phyloP scores from a whole-genome alignment of 2,888 invertebrate genomes.

The Thumatha senex region DNA sequence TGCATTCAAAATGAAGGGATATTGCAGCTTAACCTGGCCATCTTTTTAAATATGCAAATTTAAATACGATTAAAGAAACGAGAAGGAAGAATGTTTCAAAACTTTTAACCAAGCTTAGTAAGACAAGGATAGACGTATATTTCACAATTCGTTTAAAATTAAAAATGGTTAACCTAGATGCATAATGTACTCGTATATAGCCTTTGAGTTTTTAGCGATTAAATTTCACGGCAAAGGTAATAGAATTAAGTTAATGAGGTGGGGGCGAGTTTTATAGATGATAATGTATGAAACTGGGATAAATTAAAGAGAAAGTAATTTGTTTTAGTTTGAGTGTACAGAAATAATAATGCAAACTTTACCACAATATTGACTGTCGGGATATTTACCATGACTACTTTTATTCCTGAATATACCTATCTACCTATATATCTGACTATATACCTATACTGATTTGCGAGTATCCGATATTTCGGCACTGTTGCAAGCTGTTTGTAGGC shows the following conservation, averaged over 20 bases:
- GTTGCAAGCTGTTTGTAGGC: too few relatives aligned
- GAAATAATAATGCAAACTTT: too few relatives aligned
- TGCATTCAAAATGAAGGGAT: conserved; percentile 61
- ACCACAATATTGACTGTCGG: too few relatives aligned
- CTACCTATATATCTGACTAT: too few relatives aligned
- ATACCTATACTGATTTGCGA: too few relatives aligned
- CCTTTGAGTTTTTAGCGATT: conserved; percentile 39
- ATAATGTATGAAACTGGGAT: background rate
- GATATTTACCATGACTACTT: too few relatives aligned
- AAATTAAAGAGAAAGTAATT: background rate
- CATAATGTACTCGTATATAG: conserved; percentile 46
- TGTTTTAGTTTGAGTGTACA: too few relatives aligned
- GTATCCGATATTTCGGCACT: too few relatives aligned
- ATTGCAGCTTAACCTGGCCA: conserved; percentile 49
- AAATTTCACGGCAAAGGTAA: conserved; percentile 25
- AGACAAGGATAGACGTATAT: conserved; percentile 31
- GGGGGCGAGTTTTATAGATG: background rate
- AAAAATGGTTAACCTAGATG: conserved; percentile 47
- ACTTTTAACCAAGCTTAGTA: conserved; percentile 17
- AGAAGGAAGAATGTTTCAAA: conserved; percentile 31
- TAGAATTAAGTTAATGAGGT: conserved; percentile 20
- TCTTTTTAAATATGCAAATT: conserved; percentile 68
- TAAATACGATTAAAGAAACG: conserved; percentile 58
- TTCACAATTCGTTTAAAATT: conserved; percentile 21
- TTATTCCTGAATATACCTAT: too few relatives aligned